A percentile compares a stretch with the other conserved stretches of the same genome.
These are phyloP conservation scores for Chiridota heheva DNA, from an alignment of 35 echinoderm and acorn worm species.

Conservation along the genomic window DNA sequence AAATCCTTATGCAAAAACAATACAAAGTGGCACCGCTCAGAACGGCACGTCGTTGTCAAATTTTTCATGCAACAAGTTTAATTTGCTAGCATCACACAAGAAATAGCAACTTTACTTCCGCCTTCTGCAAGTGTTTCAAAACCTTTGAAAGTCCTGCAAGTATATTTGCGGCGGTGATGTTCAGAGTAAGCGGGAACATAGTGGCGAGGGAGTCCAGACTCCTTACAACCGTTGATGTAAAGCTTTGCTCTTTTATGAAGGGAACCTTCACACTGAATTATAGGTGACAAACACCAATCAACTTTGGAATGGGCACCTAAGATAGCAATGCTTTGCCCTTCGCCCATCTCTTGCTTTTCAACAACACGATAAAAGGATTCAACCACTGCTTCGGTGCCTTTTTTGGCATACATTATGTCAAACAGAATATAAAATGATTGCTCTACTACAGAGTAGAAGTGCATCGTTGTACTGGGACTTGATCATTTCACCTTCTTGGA, in stretches of 20 bases:
- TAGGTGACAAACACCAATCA: conserved; percentile 8
- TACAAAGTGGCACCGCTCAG: too few relatives aligned
- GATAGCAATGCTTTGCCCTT: conserved; percentile 6
- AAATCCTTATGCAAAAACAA: too few relatives aligned
- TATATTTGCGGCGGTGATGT: conserved; percentile 1
- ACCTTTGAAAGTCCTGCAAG: background rate
- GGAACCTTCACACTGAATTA: conserved; percentile 24
- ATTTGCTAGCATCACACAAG: background rate
- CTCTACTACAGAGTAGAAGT: background rate
- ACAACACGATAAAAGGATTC: conserved; percentile 6
- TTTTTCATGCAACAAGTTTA: too few relatives aligned
- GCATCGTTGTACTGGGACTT: background rate
- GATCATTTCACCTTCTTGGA: background rate
- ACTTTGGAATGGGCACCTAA: conserved; percentile 21
- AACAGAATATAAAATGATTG: background rate
- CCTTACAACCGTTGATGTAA: conserved; percentile 3
- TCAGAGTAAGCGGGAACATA: background rate
- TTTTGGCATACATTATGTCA: conserved; percentile 14
- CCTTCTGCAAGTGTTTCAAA: background rate
- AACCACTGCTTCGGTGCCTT: conserved; percentile 12
- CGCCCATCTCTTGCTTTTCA: conserved; percentile 23
- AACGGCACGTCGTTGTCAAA: too few relatives aligned
- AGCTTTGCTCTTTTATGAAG: background rate
- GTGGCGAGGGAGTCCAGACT: conserved; percentile 9
- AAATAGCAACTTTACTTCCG: background rate